Evolutionary conservation across 2,797 vertebrate species (phyloP).

Genomic region (Cheracebus regulus): DNA sequence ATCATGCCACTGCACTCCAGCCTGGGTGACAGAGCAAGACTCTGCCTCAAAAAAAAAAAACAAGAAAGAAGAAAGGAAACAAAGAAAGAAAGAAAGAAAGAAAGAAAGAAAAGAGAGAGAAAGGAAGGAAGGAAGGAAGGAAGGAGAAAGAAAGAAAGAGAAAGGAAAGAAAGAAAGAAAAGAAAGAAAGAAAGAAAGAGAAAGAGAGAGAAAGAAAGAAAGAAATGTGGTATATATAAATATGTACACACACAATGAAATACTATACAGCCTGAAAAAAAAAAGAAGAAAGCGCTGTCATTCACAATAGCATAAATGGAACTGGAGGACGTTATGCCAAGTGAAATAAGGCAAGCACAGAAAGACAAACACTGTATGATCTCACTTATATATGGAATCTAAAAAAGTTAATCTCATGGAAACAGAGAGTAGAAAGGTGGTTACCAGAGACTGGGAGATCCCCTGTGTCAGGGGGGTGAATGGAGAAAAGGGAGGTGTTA

Average conservation of each 20-base stretch:
- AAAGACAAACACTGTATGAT: not conserved
- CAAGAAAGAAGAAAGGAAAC: too few species aligned
- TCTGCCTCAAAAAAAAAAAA: too few species aligned
- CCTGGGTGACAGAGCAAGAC: not conserved
- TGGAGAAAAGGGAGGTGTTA: not conserved
- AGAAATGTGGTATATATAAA: not conserved
- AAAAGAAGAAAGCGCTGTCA: not conserved
- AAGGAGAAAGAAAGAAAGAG: too few species aligned
- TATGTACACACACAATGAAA: not conserved
- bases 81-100: too few species aligned
- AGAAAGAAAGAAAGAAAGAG: too few species aligned
- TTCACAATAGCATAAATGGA: not conserved
- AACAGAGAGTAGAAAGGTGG: not conserved
- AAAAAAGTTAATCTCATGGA: not conserved
- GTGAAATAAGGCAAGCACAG: not conserved
- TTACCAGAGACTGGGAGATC: not conserved
- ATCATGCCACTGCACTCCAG: not conserved
- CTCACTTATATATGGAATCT: not conserved
- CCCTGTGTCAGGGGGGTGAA: not conserved
- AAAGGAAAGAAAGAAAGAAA: too few species aligned
- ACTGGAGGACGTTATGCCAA: not conserved
- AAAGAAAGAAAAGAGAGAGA: too few species aligned
- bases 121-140: not conserved
- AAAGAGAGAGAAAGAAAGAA: too few species aligned
- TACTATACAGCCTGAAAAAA: not conserved